Conservation (phyloP, 2,113 vertebrate species). For the Syngnathoides biaculeatus region DNA sequence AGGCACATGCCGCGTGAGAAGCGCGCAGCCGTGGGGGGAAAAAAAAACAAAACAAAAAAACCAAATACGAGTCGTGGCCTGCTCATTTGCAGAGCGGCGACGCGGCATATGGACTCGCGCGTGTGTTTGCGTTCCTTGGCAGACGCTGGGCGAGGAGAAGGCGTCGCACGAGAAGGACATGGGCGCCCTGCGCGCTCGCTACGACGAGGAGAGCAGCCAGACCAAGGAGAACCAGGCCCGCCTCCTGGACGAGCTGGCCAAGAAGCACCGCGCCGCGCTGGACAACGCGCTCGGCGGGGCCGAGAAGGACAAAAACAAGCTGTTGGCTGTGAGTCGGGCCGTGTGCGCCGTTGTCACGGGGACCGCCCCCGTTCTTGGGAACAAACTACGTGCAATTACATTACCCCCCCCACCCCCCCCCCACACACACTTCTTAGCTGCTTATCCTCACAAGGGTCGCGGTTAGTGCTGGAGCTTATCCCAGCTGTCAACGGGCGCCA, state of each 20-base stretch:
- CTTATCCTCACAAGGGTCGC: no score
- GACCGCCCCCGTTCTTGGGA: neutral
- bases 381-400: no score
- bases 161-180: constrained; percentile 87
- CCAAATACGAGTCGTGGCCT: constrained; percentile 10
- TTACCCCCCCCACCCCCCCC: no score
- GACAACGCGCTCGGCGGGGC: constrained; percentile 80
- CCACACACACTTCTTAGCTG: no score
- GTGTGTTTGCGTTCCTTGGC: constrained; percentile 5
- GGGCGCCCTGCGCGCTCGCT: constrained; percentile 74
- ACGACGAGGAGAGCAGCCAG: constrained; percentile 84
- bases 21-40: neutral
- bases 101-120: constrained; percentile 12
- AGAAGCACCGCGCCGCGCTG: constrained; percentile 85
- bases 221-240: constrained; percentile 89
- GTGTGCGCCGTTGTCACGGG: neutral
- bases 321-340: constrained; percentile 80
- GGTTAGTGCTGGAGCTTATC: no score
- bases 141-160: constrained; percentile 90
- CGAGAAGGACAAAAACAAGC: constrained; percentile 84
- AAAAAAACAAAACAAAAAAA: neutral
- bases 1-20: neutral
- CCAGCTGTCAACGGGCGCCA: no score
- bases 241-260: constrained; percentile 85
- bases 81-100: constrained; percentile 17